Base-by-base conservation (phyloP, 2,113 vertebrate species). In the Ailuropoda melanoleuca region DNA sequence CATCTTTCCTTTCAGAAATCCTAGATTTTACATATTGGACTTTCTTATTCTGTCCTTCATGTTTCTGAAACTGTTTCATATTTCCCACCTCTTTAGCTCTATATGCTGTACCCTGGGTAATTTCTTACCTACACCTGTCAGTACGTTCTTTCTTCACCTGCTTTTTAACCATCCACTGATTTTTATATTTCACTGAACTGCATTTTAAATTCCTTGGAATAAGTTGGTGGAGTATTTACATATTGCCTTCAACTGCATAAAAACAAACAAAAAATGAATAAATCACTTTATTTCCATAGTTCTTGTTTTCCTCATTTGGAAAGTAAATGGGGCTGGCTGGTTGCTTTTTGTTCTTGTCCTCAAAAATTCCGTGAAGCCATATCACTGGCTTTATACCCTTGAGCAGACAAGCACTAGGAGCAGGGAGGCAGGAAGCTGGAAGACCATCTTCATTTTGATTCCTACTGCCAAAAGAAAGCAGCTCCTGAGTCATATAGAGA, bases 401-500 rank as follows among this genome's bases (percentile, higher is more conserved):
- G 68, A 55, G 85, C 90, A 97, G 85, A 93, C 83, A 85, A 62
- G 83, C 58, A 19, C 75, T 87, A 0, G 39, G 92, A 78, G 43
- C 77, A 17, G 37, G 85, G 94, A 78, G 50, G 43, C 95, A 88
- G 97, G 94, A 97, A 97, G n/a, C 85, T 89, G 74, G 92, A 92
- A 96, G 46, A 74, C 97, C 62, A 62, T 93, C 90, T 29, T 77
- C 9, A 60, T 88, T 86, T 90, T 93, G 87, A 94, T 96, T 55
- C 82, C 56, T 39, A 2, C 31, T 94, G 85, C 93, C 78, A 90
- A 91, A 96, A 91, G 95, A 93, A 94, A 97, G 93, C 29, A 70
- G 87, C 87, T 93, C 95, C 95, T 97, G 91, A 96, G 82, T 96
- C 96, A 92, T 84, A 58, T n/a, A 70, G 83, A 93, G 95, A 97